Base-by-base conservation (phyloP, 2,797 vertebrate species). In the Buceros bicornis region DNA sequence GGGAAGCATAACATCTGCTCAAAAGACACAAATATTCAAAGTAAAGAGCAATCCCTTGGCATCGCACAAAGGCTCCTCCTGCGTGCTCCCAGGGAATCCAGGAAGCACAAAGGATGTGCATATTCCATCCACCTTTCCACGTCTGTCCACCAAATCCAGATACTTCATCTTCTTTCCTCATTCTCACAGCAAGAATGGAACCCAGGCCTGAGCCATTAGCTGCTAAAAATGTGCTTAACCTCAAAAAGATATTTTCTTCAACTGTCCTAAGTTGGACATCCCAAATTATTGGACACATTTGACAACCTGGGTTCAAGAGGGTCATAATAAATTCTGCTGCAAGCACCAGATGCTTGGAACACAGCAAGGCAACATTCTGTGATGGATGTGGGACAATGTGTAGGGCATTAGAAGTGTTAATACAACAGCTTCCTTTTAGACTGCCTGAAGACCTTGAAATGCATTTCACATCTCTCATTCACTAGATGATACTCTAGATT, bases 1-100 rank as follows among this genome's bases (percentile, higher is more conserved):
- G 72, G 37, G 82, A 93, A 86, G 86, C 48, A 64, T 76, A 96
- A 61, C 88, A 95, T 78, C 82, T 94, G 89, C 89, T 87, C 91
- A 56, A 42, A 77, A 93, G 57, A 80, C 85, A 91, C 71, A 91
- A 71, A 91, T 77, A 93, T 70, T 87, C 78, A 56, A 91, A 87
- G 64, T 45, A 84, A 89, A 89, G 82, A 48, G 60, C 51, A 76
- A 50, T 73, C 60, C 78, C 70, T 76, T 66, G 81, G 21, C 81
- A 76, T 29, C 2, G 0, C 48, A 94, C 60, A 78, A n/a, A 78
- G 71, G 45, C 28, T 54, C 48, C 43, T 87, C 74, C 58, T 56
- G 74, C 2, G 2, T 1, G 3, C 31, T 82, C 51, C n/a, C 71
- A 87, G 61, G 56, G 66, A 91, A 91, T n/a, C 56, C 35, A 64